A percentile compares a stretch with the other conserved stretches of the same genome.
phyloP scores from a whole-genome alignment of 2,113 vertebrate genomes.

The Oreotrochilus melanogaster region DNA sequence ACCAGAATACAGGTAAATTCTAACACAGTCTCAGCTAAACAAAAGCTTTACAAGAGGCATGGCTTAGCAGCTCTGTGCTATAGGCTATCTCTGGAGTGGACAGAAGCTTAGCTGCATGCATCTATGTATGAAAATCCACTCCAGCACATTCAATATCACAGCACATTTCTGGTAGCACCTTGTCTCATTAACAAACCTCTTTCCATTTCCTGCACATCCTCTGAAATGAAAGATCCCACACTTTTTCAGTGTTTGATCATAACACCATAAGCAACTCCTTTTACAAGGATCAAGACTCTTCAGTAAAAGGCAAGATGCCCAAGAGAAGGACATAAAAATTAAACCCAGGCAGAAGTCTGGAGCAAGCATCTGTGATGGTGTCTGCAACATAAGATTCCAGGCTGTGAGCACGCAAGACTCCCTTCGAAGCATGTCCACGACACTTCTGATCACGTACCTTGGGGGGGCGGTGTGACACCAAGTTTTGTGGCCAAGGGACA shows the following conservation, averaged over 20 bases:
- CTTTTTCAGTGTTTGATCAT: conserved; percentile 58
- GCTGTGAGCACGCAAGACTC: accelerated
- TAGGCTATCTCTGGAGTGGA: background rate
- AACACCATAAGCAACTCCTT: conserved; percentile 43
- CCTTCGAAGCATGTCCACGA: background rate
- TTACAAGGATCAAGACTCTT: background rate
- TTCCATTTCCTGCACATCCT: conserved; percentile 74
- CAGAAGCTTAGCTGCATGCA: background rate
- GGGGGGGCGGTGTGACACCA: conserved; percentile 53
- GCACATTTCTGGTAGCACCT: background rate
- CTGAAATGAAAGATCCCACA: conserved; percentile 69
- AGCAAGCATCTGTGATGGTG: background rate
- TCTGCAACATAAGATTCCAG: background rate
- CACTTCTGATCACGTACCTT: background rate
- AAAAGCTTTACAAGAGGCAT: background rate
- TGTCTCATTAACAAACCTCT: conserved; percentile 64
- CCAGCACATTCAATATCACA: background rate
- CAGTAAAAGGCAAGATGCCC: background rate
- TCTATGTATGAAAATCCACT: background rate
- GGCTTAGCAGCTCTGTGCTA: background rate
- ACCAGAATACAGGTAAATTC: background rate
- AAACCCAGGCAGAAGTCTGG: background rate
- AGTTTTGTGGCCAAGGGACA: background rate
- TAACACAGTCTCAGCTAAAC: background rate
- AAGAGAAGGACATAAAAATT: background rate